These are phyloP conservation scores for Diabrotica undecimpunctata DNA, from an alignment of 1,140 invertebrate genomes.

Conservation along the genomic window DNA sequence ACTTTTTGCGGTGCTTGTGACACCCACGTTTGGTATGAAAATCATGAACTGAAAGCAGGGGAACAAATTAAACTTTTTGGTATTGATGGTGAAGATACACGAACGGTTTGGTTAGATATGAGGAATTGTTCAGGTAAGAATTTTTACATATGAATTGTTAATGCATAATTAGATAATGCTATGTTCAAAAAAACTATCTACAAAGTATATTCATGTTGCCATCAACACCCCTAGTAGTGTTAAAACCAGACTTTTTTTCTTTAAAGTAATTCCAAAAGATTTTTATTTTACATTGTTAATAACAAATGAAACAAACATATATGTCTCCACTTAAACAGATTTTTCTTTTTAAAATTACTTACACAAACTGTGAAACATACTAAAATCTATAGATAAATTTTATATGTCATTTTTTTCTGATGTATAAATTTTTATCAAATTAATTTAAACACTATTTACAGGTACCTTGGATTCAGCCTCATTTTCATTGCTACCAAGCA, in stretches of 20 bases:
- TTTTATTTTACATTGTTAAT: no score
- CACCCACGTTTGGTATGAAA: conserved; percentile 6
- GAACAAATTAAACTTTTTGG: conserved; percentile 5
- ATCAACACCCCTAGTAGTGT: no score
- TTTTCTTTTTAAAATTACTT: no score
- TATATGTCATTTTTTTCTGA: no score
- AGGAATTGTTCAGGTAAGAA: conserved; percentile 10
- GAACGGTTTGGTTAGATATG: conserved; percentile 1
- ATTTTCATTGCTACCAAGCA: conserved; percentile 3
- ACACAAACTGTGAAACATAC: no score
- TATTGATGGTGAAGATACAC: neutral
- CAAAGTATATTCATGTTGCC: neutral
- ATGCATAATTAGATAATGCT: neutral
- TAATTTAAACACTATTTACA: conserved; percentile 7
- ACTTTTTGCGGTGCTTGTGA: conserved; percentile 2
- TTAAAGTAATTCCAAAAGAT: no score
- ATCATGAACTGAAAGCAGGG: conserved; percentile 3
- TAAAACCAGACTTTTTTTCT: no score
- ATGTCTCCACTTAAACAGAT: no score
- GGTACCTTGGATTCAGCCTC: conserved; percentile 4
- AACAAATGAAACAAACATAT: no score
- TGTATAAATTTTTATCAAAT: no score
- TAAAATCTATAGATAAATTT: no score
- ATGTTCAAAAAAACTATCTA: neutral
- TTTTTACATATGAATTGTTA: neutral